Base-by-base conservation (phyloP, 2,797 vertebrate species). In the Salmo trutta region DNA sequence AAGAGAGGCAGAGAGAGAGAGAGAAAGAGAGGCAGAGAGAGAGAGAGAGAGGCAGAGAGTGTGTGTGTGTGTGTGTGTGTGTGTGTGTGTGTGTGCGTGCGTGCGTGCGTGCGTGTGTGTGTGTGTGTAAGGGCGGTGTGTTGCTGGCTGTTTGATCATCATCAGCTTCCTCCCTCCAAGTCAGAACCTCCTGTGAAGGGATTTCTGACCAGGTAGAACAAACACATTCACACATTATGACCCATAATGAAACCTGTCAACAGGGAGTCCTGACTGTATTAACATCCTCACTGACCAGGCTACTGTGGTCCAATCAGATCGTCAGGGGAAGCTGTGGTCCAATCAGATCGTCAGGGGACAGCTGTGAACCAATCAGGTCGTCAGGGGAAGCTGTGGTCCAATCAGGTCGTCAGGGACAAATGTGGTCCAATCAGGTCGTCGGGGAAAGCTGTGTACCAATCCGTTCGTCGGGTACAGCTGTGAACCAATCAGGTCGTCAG, bases 121-220 rank as follows among this genome's bases (percentile, higher is more conserved):
- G 16, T 56, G 14, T 56, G 54, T 19, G 54, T 56, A 14, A 31
- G 17, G 16, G 2, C n/a, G 27, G 0, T 33, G 27, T 54, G 41
- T 56, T 54, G 27, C 27, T 33, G n/a, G 16, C 69, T 66, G 73
- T 74, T 70, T 71, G n/a, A 73, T 68, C 72, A 41, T 51, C 31
- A 36, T 64, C 31, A 15, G 52, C 47, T 47, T 71, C 68, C 36
- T 71, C 12, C 68, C 41, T 71, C 69, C 69, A 8, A 21, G 36
- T 51, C 69, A 51, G 36, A 8, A 71, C 41, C 47, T 71, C 69
- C 69, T 71, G 69, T 71, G n/a, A 36, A 24, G 33, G 17, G n/a
- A 36, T 70, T 70, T 36, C 68, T 51, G 68, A 47, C 68, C 33
- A 70, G 19, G 68, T 70, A 51, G 8, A 36, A 31, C 3, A 31